Evolutionary conservation across 53 echinoderm and acorn worm species (phyloP), one percentile per base, ranked within the genome.

Genomic region (Paelopatides confundens): DNA sequence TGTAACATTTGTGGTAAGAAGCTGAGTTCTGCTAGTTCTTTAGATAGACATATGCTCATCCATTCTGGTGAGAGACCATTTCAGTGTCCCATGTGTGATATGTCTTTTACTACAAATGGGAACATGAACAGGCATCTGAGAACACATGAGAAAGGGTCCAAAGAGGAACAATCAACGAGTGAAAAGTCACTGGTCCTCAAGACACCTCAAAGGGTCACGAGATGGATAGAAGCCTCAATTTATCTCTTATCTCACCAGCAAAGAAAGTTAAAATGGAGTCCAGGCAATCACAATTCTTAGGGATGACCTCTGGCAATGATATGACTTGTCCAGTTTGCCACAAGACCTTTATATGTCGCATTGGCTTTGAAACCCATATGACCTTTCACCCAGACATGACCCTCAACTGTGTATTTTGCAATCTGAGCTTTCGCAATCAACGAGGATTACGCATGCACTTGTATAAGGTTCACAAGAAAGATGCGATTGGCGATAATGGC

Each of bases 41-140:
- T 99, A 70, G 99, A 99, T 76, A 92, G 99, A 15, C 99, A 99
- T 88, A 99, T 99, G 99, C 84, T 99, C 74, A 95, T 99, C 64
- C 99, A 99, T 78, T 99, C 99, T 2, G 99, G 99, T 31, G 99
- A 99, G 52, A 79, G 99, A 10, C 99, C 99, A 21, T 96, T 96
- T 85, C 90, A 89, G 62, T 99, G 99, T 79, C 94, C 94, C 13
- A 79, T 99, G 26, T 99, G 99, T 50, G 81, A 90, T 11, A 95
- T 95, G 95, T 91, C 99, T 40, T 99, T 99, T 70, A 99, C 99
- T 3, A 99, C 99, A 34, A 99, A 99, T 50, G 99, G 99, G 12
- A 99, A 99, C 91, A 99, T 99, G 99, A 90, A 96, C 52, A 90
- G 99, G 21, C 95, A 96, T 40, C 63, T 96, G 46, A 90, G 96